A percentile compares a stretch with the other conserved stretches of the same genome.
These are phyloP conservation scores for Passer domesticus DNA, from an alignment of 2,113 vertebrate species.

Conservation along the genomic window DNA sequence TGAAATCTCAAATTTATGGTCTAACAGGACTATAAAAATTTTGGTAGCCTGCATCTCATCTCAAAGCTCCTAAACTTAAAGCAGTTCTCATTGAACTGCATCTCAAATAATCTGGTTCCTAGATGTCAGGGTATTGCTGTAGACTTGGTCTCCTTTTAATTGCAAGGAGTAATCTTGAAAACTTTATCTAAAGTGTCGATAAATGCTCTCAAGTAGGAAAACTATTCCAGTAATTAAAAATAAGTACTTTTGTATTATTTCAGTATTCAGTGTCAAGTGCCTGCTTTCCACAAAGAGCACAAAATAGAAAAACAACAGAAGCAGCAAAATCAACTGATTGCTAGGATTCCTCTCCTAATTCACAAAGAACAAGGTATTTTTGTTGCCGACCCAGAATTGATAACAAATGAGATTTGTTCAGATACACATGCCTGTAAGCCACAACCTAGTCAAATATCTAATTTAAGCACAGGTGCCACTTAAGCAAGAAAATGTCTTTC, in stretches of 20 bases:
- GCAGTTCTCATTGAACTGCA: background rate
- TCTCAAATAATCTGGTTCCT: background rate
- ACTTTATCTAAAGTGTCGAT: background rate
- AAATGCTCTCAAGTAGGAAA: background rate
- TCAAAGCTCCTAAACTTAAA: background rate
- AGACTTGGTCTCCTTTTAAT: background rate
- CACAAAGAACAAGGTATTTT: background rate
- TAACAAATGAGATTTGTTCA: background rate
- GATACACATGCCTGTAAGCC: background rate
- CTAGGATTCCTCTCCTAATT: background rate
- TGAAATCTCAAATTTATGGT: background rate
- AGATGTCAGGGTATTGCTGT: background rate
- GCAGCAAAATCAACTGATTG: background rate
- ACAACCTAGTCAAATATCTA: background rate
- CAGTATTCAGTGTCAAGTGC: background rate
- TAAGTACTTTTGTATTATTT: background rate
- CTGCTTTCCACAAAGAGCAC: background rate
- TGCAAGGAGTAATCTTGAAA: background rate
- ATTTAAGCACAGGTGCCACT: background rate
- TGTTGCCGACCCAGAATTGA: background rate
- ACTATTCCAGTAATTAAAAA: background rate
- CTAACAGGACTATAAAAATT: background rate
- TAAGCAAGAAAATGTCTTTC: background rate
- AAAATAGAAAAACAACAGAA: background rate
- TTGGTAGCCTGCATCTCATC: background rate